phyloP scores from a whole-genome alignment of 2,888 invertebrate species.

The Pinctada fucata region DNA sequence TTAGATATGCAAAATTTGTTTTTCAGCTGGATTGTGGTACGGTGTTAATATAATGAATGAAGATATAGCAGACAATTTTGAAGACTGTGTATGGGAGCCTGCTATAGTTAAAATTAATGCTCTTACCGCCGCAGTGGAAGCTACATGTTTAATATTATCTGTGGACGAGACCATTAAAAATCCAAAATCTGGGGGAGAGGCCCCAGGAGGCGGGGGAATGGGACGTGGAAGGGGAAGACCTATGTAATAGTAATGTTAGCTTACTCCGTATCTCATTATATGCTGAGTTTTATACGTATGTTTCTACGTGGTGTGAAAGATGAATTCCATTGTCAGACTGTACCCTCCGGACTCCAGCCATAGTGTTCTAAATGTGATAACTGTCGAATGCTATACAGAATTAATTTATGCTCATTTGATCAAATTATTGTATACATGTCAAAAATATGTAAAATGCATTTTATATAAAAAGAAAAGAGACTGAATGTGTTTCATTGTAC shows the following conservation, averaged over 20 bases:
- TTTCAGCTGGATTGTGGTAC: slow-evolving; percentile 88
- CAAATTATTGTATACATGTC: too few species aligned
- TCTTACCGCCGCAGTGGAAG: slow-evolving; percentile 94
- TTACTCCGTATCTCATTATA: too few species aligned
- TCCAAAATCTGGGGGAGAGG: slow-evolving; percentile 63
- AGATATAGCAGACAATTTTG: slow-evolving; percentile 95
- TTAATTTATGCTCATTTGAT: too few species aligned
- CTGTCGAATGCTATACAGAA: too few species aligned
- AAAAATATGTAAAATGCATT: too few species aligned
- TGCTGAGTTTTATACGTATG: too few species aligned
- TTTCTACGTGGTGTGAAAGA: too few species aligned
- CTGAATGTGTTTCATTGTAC: too few species aligned
- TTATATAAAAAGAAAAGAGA: too few species aligned
- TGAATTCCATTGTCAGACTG: too few species aligned
- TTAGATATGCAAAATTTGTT: not conserved
- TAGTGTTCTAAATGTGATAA: too few species aligned
- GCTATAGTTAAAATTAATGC: slow-evolving; percentile 97
- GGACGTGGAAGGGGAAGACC: slow-evolving; percentile 72
- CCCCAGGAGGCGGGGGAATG: slow-evolving; percentile 44
- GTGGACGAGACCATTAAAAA: slow-evolving; percentile 96
- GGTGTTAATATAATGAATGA: slow-evolving; percentile 97
- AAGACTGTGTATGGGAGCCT: slow-evolving; percentile 98
- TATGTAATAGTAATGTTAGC: slow-evolving; percentile 47
- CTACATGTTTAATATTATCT: slow-evolving; percentile 95
- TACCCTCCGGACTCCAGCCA: too few species aligned